These are phyloP conservation scores for Nycticebus coucang DNA, from an alignment of 2,113 vertebrate species.

Conservation along the genomic window DNA sequence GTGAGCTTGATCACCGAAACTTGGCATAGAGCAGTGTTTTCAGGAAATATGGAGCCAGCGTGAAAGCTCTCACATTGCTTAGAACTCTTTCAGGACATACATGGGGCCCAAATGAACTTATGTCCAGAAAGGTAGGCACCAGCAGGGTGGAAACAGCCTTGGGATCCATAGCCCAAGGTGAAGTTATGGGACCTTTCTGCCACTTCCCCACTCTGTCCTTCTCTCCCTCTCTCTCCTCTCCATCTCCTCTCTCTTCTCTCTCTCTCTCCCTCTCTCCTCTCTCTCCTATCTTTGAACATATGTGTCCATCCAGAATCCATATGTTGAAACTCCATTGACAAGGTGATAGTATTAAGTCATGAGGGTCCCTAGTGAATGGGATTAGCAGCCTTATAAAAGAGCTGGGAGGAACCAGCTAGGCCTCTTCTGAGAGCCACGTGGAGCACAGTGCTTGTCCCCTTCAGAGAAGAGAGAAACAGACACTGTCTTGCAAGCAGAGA, in stretches of 20 bases:
- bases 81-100: not conserved
- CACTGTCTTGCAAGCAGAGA: not conserved
- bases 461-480: not conserved
- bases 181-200: not conserved
- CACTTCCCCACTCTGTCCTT: too few species aligned
- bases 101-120: rapidly evolving
- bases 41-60: rapidly evolving
- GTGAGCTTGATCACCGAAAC: rapidly evolving
- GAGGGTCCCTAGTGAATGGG: not conserved
- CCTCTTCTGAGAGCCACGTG: not conserved
- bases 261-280: too few species aligned
- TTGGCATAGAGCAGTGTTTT: rapidly evolving
- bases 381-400: not conserved
- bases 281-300: not conserved
- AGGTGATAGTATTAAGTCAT: not conserved
- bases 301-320: not conserved
- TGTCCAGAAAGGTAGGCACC: not conserved
- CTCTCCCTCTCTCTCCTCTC: too few species aligned
- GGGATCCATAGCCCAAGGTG: rapidly evolving
- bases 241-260: too few species aligned
- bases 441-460: too few species aligned
- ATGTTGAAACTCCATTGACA: not conserved
- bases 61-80: rapidly evolving
- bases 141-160: rapidly evolving
- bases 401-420: not conserved